phyloP scores from a whole-genome alignment of 1,140 invertebrate species.

The Medauroidea extradentata region DNA sequence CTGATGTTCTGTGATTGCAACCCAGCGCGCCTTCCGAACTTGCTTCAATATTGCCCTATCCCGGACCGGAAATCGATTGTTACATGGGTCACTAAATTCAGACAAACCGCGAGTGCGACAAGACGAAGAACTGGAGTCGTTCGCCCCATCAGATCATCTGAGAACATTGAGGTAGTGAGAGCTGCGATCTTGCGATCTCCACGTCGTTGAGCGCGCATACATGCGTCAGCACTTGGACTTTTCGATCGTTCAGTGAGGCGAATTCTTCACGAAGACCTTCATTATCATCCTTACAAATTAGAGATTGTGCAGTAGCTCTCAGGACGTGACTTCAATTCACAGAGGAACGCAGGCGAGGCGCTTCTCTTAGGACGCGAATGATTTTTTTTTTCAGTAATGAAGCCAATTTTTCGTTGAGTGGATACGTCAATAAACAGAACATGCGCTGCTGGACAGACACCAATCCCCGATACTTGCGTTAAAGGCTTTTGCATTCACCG shows the following conservation, averaged over 20 bases:
- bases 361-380: not conserved
- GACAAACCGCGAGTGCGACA: constrained; percentile 9
- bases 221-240: constrained; percentile 18
- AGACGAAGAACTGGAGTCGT: not conserved
- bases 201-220: constrained; percentile 13
- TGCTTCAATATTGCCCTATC: constrained; percentile 1
- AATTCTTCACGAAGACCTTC: constrained; percentile 22
- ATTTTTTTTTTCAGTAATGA: constrained; percentile 26
- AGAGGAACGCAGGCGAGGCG: not conserved
- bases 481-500: constrained; percentile 34
- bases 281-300: constrained; percentile 20
- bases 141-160: constrained; percentile 15
- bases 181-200: constrained; percentile 13
- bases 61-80: constrained; percentile 1
- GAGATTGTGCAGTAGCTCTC: constrained; percentile 21
- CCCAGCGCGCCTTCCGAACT: not conserved
- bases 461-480: constrained; percentile 31
- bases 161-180: constrained; percentile 15
- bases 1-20: constrained; percentile 3
- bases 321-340: constrained; percentile 12
- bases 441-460: constrained; percentile 29
- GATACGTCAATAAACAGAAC: constrained; percentile 40
- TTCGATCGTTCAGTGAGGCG: constrained; percentile 16
- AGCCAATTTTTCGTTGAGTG: constrained; percentile 37
- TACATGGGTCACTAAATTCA: constrained; percentile 5